These are phyloP conservation scores for Therioaphis trifolii DNA, from an alignment of 2,888 invertebrate species.

Conservation along the genomic window DNA sequence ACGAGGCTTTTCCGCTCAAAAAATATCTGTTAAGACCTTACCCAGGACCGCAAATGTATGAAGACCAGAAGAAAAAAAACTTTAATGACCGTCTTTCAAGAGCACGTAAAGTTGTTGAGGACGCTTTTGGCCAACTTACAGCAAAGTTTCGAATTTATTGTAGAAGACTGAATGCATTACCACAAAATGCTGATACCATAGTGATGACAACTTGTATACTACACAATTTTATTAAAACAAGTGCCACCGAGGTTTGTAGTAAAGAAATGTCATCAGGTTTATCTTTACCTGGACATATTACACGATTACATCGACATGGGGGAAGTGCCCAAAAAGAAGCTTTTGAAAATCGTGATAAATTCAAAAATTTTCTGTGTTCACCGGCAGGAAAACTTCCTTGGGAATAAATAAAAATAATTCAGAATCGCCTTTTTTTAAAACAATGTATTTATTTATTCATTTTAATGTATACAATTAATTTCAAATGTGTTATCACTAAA, in stretches of 20 bases:
- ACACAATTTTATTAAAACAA: not conserved
- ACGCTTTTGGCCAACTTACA: too few relatives aligned
- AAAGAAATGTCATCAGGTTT: slow-evolving; percentile 15
- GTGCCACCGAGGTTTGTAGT: slow-evolving; percentile 9
- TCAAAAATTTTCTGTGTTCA: slow-evolving; percentile 21
- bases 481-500: slow-evolving; percentile 5
- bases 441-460: slow-evolving; percentile 23
- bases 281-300: slow-evolving; percentile 8
- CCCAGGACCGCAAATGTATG: not conserved
- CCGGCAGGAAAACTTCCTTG: slow-evolving; percentile 22
- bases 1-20: slow-evolving; percentile 51
- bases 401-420: slow-evolving; percentile 24
- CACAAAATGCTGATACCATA: slow-evolving; percentile 7
- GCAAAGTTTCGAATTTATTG: slow-evolving; percentile 32
- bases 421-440: not conserved
- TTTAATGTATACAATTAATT: slow-evolving; percentile 26
- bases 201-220: slow-evolving; percentile 22
- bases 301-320: slow-evolving; percentile 6
- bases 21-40: too few relatives aligned
- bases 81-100: slow-evolving; percentile 26
- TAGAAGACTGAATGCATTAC: too few relatives aligned
- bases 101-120: slow-evolving; percentile 10
- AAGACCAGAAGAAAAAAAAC: not conserved
- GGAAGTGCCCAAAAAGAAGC: slow-evolving; percentile 23
- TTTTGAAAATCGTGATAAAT: slow-evolving; percentile 27